Percentiles rank a stretch among this genome's conserved stretches.
phyloP scores from a whole-genome alignment of 2,888 invertebrate species.

The Nomada ruficornis region DNA sequence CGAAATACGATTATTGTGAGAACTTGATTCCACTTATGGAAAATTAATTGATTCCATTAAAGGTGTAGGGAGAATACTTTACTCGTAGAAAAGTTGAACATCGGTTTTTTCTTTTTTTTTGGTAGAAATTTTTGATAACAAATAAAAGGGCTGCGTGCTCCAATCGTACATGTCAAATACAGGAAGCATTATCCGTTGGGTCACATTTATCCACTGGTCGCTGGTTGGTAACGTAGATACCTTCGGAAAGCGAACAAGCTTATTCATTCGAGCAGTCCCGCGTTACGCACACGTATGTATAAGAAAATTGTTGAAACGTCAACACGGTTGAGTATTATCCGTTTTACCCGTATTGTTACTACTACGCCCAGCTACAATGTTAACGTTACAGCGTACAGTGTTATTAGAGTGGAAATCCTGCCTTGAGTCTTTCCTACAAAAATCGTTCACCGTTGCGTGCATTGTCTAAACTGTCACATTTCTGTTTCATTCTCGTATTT shows the following conservation, averaged over 20 bases:
- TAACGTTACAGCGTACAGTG: slow-evolving; percentile 44
- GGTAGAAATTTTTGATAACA: background rate
- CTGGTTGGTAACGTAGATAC: slow-evolving; percentile 53
- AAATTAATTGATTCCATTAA: background rate
- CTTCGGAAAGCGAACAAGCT: slow-evolving; percentile 24
- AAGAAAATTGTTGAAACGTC: slow-evolving; percentile 50
- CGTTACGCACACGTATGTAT: slow-evolving; percentile 2
- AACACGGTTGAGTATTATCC: slow-evolving; percentile 48
- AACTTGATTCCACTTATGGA: background rate
- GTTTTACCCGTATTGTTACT: slow-evolving; percentile 40
- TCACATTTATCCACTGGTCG: slow-evolving; percentile 33
- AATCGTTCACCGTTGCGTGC: background rate
- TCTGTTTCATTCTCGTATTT: background rate
- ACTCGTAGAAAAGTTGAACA: too few species aligned
- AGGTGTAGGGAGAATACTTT: too few species aligned
- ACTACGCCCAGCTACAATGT: slow-evolving; percentile 38
- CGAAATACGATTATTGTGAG: background rate
- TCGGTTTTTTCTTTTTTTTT: background rate
- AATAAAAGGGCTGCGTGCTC: background rate
- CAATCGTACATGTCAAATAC: background rate
- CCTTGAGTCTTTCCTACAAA: slow-evolving; percentile 24
- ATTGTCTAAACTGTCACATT: background rate
- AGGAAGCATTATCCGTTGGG: slow-evolving; percentile 11
- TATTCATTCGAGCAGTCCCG: slow-evolving; percentile 20
- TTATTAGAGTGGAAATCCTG: slow-evolving; percentile 74